Percentiles rank a stretch among this genome's conserved stretches.
These are phyloP conservation scores for Lepeophtheirus salmonis DNA, from an alignment of 1,140 invertebrate genomes.

Conservation along the genomic window DNA sequence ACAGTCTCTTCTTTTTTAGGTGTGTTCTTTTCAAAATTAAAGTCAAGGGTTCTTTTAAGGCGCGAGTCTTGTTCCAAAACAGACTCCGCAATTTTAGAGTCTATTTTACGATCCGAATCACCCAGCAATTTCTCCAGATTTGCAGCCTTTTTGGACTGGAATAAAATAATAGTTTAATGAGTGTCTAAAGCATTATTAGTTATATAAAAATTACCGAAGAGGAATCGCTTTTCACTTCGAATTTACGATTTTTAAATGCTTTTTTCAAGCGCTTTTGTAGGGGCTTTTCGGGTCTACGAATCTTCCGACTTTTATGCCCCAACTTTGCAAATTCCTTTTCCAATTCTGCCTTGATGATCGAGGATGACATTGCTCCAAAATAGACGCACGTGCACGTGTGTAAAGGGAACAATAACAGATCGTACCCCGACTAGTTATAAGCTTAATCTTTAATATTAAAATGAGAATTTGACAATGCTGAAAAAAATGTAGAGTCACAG, in stretches of 20 bases:
- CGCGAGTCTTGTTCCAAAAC: background rate
- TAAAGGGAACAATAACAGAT: no score
- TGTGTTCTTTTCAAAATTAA: background rate
- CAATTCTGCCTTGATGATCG: background rate
- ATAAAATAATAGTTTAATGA: background rate
- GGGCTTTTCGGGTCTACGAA: background rate
- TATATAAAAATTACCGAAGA: no score
- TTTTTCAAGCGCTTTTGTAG: background rate
- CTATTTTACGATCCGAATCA: background rate
- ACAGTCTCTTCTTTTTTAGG: background rate
- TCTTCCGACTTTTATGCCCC: background rate
- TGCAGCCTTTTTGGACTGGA: background rate
- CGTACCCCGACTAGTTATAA: no score
- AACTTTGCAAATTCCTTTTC: background rate
- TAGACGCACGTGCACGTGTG: no score
- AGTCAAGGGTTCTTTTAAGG: background rate
- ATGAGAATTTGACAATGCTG: no score
- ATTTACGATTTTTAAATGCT: background rate
- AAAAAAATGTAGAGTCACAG: no score
- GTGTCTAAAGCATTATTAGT: no score
- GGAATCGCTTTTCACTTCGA: no score
- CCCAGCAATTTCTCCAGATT: background rate
- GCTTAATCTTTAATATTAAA: no score
- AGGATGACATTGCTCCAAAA: background rate
- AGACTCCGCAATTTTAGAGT: background rate